Evolutionary conservation across 2,113 vertebrate genomes (phyloP).

Genomic region (Geococcyx californianus): DNA sequence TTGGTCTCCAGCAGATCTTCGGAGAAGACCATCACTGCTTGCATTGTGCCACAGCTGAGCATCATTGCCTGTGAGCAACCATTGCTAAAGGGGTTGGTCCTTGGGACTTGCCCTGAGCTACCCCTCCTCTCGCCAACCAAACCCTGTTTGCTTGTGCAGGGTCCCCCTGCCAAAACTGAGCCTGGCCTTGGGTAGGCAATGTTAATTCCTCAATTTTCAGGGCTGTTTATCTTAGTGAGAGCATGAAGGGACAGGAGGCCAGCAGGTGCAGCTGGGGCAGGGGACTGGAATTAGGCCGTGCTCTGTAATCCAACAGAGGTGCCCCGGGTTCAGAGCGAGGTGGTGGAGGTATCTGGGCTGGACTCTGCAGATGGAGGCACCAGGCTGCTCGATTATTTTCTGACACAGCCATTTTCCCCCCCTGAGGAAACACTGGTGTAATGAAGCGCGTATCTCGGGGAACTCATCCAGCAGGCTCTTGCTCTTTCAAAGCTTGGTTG

Average conservation of each 20-base stretch:
- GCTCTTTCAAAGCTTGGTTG: background rate
- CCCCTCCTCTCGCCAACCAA: background rate
- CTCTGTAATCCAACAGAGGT: background rate
- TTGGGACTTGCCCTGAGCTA: background rate
- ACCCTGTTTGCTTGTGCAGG: background rate
- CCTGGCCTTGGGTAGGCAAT: background rate
- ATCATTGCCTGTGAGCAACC: background rate
- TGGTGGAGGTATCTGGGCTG: background rate
- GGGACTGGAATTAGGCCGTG: background rate
- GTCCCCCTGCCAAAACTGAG: background rate
- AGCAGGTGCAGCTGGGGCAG: background rate
- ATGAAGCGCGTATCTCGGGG: background rate
- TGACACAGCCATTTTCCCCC: background rate
- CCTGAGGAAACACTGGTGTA: background rate
- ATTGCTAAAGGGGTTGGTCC: fast-evolving
- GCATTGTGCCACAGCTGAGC: too few species aligned
- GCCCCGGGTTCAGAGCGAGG: fast-evolving
- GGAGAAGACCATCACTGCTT: background rate
- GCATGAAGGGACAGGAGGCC: background rate
- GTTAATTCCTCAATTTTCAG: background rate
- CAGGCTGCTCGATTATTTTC: background rate
- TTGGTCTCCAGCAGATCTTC: background rate
- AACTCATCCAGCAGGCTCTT: background rate
- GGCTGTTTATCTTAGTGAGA: background rate
- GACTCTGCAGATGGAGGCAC: background rate